Percentiles rank a stretch among this genome's conserved stretches.
Evolutionary conservation across 2,888 invertebrate species (phyloP).

Genomic region (Microlaimidae sp.): DNA sequence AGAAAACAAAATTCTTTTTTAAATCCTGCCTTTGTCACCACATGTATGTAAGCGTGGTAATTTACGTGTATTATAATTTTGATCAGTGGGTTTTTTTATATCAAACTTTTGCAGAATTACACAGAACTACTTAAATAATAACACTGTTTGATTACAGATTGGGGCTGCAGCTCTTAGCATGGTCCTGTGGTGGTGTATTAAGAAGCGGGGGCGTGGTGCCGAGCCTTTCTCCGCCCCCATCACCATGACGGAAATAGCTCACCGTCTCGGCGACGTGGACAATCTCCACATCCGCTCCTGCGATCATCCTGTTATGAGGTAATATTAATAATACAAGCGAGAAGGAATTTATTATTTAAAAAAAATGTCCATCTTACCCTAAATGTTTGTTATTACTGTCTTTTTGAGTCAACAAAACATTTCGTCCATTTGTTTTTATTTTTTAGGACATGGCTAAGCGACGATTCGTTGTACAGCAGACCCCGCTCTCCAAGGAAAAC

Average conservation of each 20-base stretch:
- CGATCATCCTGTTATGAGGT: not conserved
- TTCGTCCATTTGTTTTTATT: no score
- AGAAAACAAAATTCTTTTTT: no score
- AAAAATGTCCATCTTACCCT: no score
- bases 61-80: no score
- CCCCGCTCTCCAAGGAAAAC: constrained; percentile 6
- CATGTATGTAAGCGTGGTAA: no score
- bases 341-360: no score
- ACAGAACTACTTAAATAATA: no score
- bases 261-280: constrained; percentile 13
- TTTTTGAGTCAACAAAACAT: no score
- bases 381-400: no score
- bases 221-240: constrained; percentile 15
- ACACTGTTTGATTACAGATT: not conserved
- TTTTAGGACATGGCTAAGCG: constrained; percentile 13
- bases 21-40: no score
- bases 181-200: constrained; percentile 14
- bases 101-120: no score
- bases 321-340: constrained; percentile 2
- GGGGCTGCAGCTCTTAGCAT: not conserved
- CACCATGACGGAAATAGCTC: constrained; percentile 17
- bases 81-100: no score
- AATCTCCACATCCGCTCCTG: not conserved
- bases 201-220: constrained; percentile 1
- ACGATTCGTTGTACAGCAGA: constrained; percentile 13